These are phyloP conservation scores for Drosophila sordidula DNA, from an alignment of 2,888 invertebrate species.

Conservation along the genomic window DNA sequence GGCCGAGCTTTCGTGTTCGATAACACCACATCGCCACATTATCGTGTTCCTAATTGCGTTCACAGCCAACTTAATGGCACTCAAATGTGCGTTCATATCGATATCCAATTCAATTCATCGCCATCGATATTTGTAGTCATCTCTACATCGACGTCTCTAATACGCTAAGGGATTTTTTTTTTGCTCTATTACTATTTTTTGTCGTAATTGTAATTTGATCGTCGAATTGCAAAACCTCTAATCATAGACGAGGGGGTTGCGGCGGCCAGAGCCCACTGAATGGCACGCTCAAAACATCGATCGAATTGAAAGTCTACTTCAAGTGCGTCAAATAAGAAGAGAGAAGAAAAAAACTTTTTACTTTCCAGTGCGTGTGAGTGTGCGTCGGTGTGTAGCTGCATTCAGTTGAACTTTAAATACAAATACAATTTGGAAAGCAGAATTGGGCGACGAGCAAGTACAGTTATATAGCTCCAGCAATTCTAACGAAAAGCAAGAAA, in stretches of 20 bases:
- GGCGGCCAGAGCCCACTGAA: not conserved
- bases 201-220: slow-evolving; percentile 59
- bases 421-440: slow-evolving; percentile 22
- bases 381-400: slow-evolving; percentile 38
- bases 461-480: slow-evolving; percentile 16
- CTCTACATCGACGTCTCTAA: slow-evolving; percentile 45
- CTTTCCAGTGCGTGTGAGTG: slow-evolving; percentile 12
- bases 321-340: slow-evolving; percentile 39
- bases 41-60: not conserved
- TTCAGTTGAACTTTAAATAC: slow-evolving; percentile 55
- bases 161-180: slow-evolving; percentile 54
- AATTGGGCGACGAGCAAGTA: slow-evolving; percentile 27
- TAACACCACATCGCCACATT: not conserved
- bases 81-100: slow-evolving; percentile 1
- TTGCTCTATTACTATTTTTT: slow-evolving; percentile 56
- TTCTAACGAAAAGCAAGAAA: not conserved
- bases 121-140: slow-evolving; percentile 35
- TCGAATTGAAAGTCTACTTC: slow-evolving; percentile 27
- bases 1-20: slow-evolving; percentile 17
- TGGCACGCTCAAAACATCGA: not conserved
- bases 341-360: slow-evolving; percentile 34
- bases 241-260: not conserved
- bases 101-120: slow-evolving; percentile 1
- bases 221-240: slow-evolving; percentile 23
- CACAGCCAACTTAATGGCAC: slow-evolving; percentile 4